Evolutionary conservation across 2,888 invertebrate genomes (phyloP), one percentile per base, ranked within the genome.

Genomic region (Eutolmus rufibarbis): DNA sequence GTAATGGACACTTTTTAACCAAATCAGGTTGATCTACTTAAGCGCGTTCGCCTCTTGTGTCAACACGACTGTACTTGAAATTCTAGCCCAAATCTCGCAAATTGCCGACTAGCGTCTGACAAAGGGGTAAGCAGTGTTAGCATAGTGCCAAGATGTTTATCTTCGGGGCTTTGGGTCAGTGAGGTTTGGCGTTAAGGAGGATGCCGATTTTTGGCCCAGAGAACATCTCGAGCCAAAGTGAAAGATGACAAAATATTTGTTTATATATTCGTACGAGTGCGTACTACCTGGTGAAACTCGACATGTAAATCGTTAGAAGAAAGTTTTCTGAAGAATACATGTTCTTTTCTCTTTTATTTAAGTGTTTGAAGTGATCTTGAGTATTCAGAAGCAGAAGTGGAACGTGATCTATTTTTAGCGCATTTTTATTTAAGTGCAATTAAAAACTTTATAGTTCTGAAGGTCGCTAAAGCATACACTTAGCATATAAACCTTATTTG

Each of bases 21-120:
- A 78, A 78, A 40, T 78, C 78, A 78, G 78, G 78, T 78, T 78
- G 43, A n/a, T 40, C 78, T 37, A 40, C 37, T 78, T 78, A 78
- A 78, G 2, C 23, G 19, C 14, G 28, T 43, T 40, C 76, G 0
- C 12, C 1, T 43, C 77, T 77, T 77, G 16, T 43, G 77, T 77
- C 77, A 77, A 77, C 78, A 76, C 16, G 37, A 5, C 31, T 16
- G 28, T 28, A 81, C 81, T 81, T 56, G 31, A 31, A 81, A 81
- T 81, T 81, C 81, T 56, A 31, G 51, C 51, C 56, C 51, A 40
- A 81, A 81, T 34, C 81, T 81, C 16, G 31, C 31, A 34, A 81
- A 56, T 31, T 81, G 56, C 34, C 31, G 40, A 81, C 66, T 28
- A 66, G 66, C n/a, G 12, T 23, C 28, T 66, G 23, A 66, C 23